phyloP scores from a whole-genome alignment of 2,797 vertebrate genomes.

The Hemitrygon akajei region DNA sequence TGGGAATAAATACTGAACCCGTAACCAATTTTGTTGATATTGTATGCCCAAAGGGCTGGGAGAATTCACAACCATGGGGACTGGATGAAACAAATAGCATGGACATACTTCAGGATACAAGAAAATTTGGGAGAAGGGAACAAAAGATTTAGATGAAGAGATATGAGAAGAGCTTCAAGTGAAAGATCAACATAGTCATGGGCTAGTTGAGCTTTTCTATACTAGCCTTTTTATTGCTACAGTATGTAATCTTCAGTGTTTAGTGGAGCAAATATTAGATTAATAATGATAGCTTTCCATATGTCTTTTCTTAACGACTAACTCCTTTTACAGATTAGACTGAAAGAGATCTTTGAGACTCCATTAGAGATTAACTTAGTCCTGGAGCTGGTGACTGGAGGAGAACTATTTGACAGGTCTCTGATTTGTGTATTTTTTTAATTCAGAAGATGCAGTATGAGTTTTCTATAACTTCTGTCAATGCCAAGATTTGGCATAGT shows the following conservation, averaged over 20 bases:
- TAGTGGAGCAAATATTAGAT: background rate
- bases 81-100: too few relatives aligned
- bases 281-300: background rate
- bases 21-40: background rate
- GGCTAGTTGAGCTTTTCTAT: background rate
- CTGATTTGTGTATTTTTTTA: background rate
- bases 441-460: background rate
- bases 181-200: too few relatives aligned
- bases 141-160: too few relatives aligned
- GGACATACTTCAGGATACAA: too few relatives aligned
- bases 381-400: slow-evolving; percentile 75
- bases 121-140: too few relatives aligned
- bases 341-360: slow-evolving; percentile 83
- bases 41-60: too few relatives aligned
- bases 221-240: background rate
- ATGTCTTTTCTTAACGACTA: background rate
- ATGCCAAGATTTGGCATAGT: background rate
- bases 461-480: background rate
- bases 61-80: too few relatives aligned
- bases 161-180: too few relatives aligned
- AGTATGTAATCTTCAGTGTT: background rate
- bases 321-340: slow-evolving; percentile 66
- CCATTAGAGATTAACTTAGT: slow-evolving; percentile 77
- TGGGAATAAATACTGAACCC: background rate
- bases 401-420: slow-evolving; percentile 79